phyloP scores from a whole-genome alignment of 2,113 vertebrate genomes.

The Hyaena hyaena region DNA sequence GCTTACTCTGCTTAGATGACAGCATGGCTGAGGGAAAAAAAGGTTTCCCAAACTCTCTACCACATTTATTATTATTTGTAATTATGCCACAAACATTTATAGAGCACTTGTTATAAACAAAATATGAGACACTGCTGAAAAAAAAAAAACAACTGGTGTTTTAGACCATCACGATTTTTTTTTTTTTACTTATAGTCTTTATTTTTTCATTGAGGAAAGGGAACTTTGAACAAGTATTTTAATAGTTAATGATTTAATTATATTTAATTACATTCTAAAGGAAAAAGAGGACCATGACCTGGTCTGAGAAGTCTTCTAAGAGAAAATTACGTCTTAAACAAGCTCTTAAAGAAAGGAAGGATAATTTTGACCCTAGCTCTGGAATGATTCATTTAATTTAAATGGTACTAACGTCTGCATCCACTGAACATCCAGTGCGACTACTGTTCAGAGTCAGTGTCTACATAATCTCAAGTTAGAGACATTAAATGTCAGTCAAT shows the following conservation, averaged over 20 bases:
- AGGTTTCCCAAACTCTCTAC: neutral
- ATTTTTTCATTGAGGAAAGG: neutral
- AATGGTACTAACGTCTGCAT: neutral
- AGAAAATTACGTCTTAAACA: conserved; percentile 12
- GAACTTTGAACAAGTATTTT: neutral
- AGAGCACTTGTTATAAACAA: neutral
- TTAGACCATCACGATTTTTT: neutral
- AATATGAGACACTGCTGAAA: neutral
- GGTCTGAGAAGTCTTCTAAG: neutral
- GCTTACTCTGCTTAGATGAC: neutral
- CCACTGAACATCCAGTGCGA: neutral
- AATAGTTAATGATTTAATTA: neutral
- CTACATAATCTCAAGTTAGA: conserved; percentile 49
- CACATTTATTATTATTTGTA: neutral
- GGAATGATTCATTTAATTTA: conserved; percentile 24
- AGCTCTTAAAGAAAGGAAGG: neutral
- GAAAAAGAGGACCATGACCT: neutral
- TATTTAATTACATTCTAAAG: neutral
- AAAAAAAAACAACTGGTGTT: neutral
- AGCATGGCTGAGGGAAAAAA: neutral
- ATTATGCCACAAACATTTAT: neutral
- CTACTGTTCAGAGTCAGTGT: neutral
- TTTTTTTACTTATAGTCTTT: neutral
- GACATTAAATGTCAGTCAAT: conserved; percentile 22
- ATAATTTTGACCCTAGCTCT: neutral